Evolutionary conservation across 2,113 vertebrate genomes (phyloP), one percentile per base, ranked within the genome.

Genomic region (Synodontis membranacea): DNA sequence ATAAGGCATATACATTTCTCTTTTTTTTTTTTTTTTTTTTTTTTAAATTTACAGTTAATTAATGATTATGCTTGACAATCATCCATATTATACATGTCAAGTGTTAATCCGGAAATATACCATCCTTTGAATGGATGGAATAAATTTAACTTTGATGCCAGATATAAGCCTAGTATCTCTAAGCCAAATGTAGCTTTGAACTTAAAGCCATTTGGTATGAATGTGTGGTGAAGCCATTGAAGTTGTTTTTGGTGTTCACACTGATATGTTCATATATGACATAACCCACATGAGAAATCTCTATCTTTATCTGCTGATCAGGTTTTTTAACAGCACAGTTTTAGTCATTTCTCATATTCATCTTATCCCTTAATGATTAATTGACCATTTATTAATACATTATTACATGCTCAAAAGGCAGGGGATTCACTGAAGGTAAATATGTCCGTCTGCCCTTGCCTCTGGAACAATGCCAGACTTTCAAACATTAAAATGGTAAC

Each of bases 401-500:
- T 75, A 64, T 78, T 81, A n/a, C 50, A 86, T 70, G 58, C 92
- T 89, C 80, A 91, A 83, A 89, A 88, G 90, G 88, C 88, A 90
- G 92, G 86, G 39, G 84, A 64, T 90, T 42, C 89, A 93, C 93
- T 89, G 88, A 92, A 90, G 89, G 91, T 84, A 92, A 92, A 92
- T 91, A 88, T 93, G 94, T 93, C 94, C 91, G 91, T 93, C 89
- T 91, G 91, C 89, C 91, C 89, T 89, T 89, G 92, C 79, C 89
- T 93, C 91, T 92, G 80, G 90, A 89, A 81, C 78, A 88, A 89
- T 78, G 91, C 90, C 91, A 85, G 90, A 88, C 92, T 93, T 89
- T 89, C 93, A 92, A 92, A 89, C 91, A 91, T 93, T 92, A 92
- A 94, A 95, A 95, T 93, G 91, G 93, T 87, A 92, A 89, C 64